These are phyloP conservation scores for Melanotaenia boesemani DNA, from an alignment of 2,797 vertebrate species.

Conservation along the genomic window DNA sequence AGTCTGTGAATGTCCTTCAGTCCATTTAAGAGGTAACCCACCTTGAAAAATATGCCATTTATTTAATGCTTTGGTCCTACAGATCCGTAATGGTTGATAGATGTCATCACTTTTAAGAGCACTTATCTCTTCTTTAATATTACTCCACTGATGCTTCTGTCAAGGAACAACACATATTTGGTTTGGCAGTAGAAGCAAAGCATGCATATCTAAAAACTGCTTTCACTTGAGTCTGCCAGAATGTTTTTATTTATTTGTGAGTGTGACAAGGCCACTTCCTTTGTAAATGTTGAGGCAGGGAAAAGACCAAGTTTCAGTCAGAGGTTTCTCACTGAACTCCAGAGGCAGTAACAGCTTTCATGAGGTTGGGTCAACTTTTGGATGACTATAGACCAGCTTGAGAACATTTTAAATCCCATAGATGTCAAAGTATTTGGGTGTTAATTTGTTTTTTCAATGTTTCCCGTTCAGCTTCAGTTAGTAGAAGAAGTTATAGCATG, in stretches of 20 bases:
- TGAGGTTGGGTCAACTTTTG: constrained; percentile 19
- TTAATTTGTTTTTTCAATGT: constrained; percentile 53
- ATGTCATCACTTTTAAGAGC: background rate
- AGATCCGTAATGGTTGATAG: background rate
- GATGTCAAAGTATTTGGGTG: constrained; percentile 42
- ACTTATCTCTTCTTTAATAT: background rate
- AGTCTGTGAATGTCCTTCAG: constrained; percentile 1
- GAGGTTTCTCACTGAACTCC: constrained; percentile 25
- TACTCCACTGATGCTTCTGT: background rate
- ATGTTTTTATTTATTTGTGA: constrained; percentile 2
- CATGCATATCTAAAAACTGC: background rate
- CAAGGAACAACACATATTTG: background rate
- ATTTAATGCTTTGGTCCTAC: background rate
- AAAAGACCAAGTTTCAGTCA: background rate
- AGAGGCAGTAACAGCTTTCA: constrained; percentile 18
- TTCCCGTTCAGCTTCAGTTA: constrained; percentile 19
- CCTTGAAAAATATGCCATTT: background rate
- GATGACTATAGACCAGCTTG: constrained; percentile 44
- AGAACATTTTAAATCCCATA: constrained; percentile 39
- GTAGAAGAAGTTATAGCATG: background rate
- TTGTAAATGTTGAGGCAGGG: background rate
- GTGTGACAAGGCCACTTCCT: constrained; percentile 1
- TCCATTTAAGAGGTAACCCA: background rate
- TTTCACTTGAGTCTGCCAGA: too few species aligned
- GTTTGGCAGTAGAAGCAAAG: background rate